Conservation (phyloP, 1,140 invertebrate species). For the Drosophila nigrodunni region DNA sequence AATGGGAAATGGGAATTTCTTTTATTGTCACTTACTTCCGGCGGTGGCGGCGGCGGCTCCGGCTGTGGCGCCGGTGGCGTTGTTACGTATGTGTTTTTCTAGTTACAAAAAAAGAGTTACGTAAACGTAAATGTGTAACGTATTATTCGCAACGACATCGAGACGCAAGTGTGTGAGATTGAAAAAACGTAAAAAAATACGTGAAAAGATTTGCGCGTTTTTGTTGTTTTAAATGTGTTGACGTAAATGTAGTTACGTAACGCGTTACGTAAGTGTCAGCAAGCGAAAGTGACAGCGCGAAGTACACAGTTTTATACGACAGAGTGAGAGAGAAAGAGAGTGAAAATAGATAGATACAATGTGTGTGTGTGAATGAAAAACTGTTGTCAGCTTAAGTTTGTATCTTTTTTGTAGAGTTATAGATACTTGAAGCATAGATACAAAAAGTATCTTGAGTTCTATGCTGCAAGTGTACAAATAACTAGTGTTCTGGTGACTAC, state of each 20-base stretch:
- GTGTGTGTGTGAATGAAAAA: constrained; percentile 9
- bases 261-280: constrained; percentile 53
- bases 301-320: constrained; percentile 26
- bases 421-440: background rate
- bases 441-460: background rate
- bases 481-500: background rate
- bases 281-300: constrained; percentile 56
- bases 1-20: constrained; percentile 38
- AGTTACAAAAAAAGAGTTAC: constrained; percentile 60
- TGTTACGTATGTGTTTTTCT: constrained; percentile 81
- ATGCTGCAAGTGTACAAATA: constrained; percentile 13
- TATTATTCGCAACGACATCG: constrained; percentile 42
- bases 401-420: background rate
- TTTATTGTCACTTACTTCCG: constrained; percentile 76
- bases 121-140: constrained; percentile 48
- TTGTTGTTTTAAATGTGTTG: constrained; percentile 19
- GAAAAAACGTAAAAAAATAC: constrained; percentile 32
- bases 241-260: constrained; percentile 32
- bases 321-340: constrained; percentile 36
- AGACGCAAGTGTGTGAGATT: constrained; percentile 31
- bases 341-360: constrained; percentile 4
- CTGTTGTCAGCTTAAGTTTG: background rate
- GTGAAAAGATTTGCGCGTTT: constrained; percentile 29
- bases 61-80: constrained; percentile 71
- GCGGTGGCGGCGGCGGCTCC: constrained; percentile 74